phyloP scores from a whole-genome alignment of 2,888 invertebrate genomes.

The Synergus japonicus region DNA sequence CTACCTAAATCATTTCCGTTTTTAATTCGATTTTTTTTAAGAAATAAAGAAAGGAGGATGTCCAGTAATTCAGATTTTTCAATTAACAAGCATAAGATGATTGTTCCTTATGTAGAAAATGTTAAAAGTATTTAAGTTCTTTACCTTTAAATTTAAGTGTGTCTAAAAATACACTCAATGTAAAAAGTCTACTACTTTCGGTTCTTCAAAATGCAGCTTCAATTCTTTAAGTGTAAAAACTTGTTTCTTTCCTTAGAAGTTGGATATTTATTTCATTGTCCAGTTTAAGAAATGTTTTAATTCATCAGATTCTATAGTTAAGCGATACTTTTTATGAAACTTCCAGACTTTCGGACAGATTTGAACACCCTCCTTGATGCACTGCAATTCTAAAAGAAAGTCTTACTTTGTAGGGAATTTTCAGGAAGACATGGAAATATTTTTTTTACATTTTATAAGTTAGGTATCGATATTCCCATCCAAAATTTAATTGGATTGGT shows the following conservation, averaged over 20 bases:
- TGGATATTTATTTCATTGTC: neutral
- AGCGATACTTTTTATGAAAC: neutral
- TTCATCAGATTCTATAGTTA: neutral
- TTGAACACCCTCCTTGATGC: neutral
- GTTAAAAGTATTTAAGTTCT: neutral
- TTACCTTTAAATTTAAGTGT: slow-evolving; percentile 16
- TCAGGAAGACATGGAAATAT: slow-evolving; percentile 69
- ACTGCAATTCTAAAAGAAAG: slow-evolving; percentile 46
- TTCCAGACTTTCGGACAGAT: neutral
- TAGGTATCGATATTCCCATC: neutral
- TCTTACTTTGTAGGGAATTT: slow-evolving; percentile 63
- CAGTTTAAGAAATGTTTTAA: neutral
- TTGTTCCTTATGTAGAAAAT: neutral
- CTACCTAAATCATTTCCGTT: neutral
- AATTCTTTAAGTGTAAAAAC: neutral
- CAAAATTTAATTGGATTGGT: neutral
- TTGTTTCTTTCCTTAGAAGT: neutral
- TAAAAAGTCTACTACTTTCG: slow-evolving; percentile 10
- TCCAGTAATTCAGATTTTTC: neutral
- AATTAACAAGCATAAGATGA: neutral
- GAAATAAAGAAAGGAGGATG: neutral
- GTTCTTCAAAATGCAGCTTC: neutral
- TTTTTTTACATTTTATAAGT: slow-evolving; percentile 50
- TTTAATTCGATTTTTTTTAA: neutral
- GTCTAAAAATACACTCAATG: slow-evolving; percentile 16